phyloP scores from a whole-genome alignment of 2,113 vertebrate species.

The Lagopus muta region DNA sequence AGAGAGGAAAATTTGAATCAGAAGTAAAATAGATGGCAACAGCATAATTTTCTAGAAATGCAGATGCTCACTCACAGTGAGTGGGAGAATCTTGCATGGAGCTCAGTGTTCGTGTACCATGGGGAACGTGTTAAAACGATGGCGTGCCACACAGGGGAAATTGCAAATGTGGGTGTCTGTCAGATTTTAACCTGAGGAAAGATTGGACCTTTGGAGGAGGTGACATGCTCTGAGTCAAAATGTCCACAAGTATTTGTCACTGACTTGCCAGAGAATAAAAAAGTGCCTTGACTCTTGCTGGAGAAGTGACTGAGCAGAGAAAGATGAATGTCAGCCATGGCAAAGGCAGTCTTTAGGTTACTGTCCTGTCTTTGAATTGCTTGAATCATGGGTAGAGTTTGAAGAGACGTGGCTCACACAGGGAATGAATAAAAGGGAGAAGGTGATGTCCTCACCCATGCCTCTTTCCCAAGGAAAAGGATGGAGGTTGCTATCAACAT shows the following conservation, averaged over 20 bases:
- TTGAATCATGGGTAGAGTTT: neutral
- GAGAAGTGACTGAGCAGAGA: neutral
- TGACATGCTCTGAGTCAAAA: conserved; percentile 11
- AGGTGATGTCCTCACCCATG: neutral
- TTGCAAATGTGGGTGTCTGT: conserved; percentile 43
- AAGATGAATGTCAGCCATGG: neutral
- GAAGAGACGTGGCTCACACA: neutral
- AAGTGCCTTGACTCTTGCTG: neutral
- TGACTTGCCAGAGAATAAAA: neutral
- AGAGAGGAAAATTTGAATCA: conserved; percentile 55
- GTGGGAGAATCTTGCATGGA: conserved; percentile 61
- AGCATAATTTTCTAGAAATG: conserved; percentile 42
- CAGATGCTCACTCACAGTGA: conserved; percentile 62
- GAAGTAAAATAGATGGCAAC: conserved; percentile 46
- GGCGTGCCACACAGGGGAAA: conserved; percentile 22
- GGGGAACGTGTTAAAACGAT: conserved; percentile 27
- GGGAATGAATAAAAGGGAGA: neutral
- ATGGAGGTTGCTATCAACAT: accelerated
- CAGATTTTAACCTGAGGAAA: neutral
- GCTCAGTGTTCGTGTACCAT: conserved; percentile 28
- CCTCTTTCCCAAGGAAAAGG: neutral
- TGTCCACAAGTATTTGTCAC: neutral
- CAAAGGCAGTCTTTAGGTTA: neutral
- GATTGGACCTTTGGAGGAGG: conserved; percentile 11
- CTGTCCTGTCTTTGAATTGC: neutral